Percentiles rank a stretch among this genome's conserved stretches.
phyloP scores from a whole-genome alignment of 2,113 vertebrate genomes.

The Myrmecobius fasciatus region DNA sequence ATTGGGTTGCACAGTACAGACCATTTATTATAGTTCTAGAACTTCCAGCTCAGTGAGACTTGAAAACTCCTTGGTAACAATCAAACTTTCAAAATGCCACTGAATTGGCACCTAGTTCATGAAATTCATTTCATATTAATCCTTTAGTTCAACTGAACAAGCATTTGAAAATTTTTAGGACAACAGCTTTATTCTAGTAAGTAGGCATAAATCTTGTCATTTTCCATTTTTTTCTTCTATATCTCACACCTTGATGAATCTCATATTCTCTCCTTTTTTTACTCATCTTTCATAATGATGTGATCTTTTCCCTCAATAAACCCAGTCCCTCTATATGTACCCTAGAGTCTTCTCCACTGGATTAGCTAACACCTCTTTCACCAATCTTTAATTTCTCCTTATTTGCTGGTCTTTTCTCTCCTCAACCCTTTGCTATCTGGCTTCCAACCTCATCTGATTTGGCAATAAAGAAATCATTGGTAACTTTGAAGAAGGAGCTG shows the following conservation, averaged over 20 bases:
- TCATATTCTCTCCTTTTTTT: not conserved
- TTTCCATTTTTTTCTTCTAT: not conserved
- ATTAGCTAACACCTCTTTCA: not conserved
- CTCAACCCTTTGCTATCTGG: not conserved
- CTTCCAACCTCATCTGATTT: not conserved
- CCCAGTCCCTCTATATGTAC: not conserved
- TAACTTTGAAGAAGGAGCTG: too few relatives aligned
- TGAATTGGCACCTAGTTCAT: not conserved
- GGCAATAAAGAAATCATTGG: too few relatives aligned
- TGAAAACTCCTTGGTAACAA: conserved; percentile 49
- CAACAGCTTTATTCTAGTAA: not conserved
- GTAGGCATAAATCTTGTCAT: not conserved
- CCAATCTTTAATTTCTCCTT: not conserved
- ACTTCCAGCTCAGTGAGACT: conserved; percentile 8
- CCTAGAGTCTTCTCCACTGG: not conserved
- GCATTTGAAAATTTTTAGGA: not conserved
- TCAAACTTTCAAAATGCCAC: not conserved
- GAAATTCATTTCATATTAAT: not conserved
- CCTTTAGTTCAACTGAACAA: not conserved
- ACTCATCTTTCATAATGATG: not conserved
- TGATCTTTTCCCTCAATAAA: not conserved
- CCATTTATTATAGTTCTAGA: not conserved
- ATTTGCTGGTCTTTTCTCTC: not conserved
- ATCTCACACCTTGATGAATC: not conserved
- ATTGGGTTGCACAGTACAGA: not conserved